phyloP scores from a whole-genome alignment of 2,113 vertebrate genomes.

The Fulica atra region DNA sequence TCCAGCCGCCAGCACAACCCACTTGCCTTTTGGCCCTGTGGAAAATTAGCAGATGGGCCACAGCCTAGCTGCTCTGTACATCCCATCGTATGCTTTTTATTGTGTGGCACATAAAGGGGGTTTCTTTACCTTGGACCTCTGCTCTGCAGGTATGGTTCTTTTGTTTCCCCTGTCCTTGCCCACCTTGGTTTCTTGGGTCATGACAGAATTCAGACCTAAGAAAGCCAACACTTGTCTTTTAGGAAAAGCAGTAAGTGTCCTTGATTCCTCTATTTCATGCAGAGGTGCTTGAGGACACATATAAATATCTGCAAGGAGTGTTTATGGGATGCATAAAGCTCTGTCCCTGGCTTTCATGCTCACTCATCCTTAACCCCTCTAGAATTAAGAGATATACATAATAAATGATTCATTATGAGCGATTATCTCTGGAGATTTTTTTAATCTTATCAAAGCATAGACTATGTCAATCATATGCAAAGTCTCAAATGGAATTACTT shows the following conservation, averaged over 20 bases:
- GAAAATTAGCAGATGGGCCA: background rate
- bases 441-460: conserved; percentile 59
- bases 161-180: background rate
- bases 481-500: conserved; percentile 46
- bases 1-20: background rate
- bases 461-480: conserved; percentile 54
- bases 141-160: background rate
- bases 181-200: background rate
- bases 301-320: conserved; percentile 46
- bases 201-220: background rate
- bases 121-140: background rate
- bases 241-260: background rate
- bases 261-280: background rate
- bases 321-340: conserved; percentile 50
- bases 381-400: conserved; percentile 64
- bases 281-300: background rate
- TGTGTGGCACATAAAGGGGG: background rate
- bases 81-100: background rate
- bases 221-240: background rate
- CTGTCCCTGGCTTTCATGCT: conserved; percentile 60
- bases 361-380: conserved; percentile 62
- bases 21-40: background rate
- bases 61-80: background rate
- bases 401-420: conserved; percentile 69
- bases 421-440: conserved; percentile 59